Evolutionary conservation across 2,888 invertebrate species (phyloP).

Genomic region (Phalera bucephala): DNA sequence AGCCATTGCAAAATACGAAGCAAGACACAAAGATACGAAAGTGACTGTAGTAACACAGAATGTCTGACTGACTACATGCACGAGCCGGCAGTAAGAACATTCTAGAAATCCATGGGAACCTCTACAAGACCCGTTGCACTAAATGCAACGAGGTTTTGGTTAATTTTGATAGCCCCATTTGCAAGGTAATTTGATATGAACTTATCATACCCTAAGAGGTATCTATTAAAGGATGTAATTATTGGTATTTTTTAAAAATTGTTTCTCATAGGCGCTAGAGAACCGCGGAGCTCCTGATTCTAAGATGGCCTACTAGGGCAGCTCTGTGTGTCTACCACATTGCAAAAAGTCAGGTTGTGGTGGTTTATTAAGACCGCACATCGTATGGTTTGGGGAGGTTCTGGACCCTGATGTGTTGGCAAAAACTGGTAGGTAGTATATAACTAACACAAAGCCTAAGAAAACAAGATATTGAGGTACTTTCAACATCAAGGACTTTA

Average conservation of each 20-base stretch:
- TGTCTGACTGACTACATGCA: conserved; percentile 94
- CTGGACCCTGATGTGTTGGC: conserved; percentile 85
- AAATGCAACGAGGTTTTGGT: conserved; percentile 85
- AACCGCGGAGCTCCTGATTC: conserved; percentile 85
- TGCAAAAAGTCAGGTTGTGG: conserved; percentile 85
- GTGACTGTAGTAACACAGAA: conserved; percentile 95
- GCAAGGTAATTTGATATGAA: conserved; percentile 84
- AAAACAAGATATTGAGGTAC: no score
- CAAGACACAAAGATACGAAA: conserved; percentile 75
- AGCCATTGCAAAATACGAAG: conserved; percentile 87
- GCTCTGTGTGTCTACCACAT: conserved; percentile 87
- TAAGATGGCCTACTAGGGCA: conserved; percentile 74
- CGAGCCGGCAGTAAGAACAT: conserved; percentile 92
- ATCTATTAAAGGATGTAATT: not conserved
- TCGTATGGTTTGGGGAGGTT: conserved; percentile 95
- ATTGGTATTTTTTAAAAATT: not conserved
- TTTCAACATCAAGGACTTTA: no score
- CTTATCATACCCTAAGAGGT: no score
- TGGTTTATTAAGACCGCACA: conserved; percentile 89
- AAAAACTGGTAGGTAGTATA: conserved; percentile 86
- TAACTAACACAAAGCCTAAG: no score
- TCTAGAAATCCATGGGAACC: conserved; percentile 95
- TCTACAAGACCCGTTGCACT: conserved; percentile 87
- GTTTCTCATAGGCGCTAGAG: conserved; percentile 55
- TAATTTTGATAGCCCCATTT: conserved; percentile 90